Percentiles rank a stretch among this genome's conserved stretches.
These are phyloP conservation scores for Drosophila lutescens DNA, from an alignment of 2,888 invertebrate genomes.

Conservation along the genomic window DNA sequence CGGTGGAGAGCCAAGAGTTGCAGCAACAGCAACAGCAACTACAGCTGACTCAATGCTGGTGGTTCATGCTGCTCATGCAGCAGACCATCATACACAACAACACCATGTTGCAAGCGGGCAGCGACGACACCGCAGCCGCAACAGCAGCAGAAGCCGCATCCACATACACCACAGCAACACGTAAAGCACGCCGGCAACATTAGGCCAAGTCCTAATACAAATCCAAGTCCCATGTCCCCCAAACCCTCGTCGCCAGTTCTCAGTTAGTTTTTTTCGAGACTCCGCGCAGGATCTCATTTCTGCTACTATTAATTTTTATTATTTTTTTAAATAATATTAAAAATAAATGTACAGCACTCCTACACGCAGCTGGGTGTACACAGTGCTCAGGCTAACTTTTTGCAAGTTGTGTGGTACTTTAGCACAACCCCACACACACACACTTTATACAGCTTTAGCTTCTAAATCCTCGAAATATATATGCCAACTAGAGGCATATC, in stretches of 20 bases:
- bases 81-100: constrained; percentile 74
- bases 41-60: constrained; percentile 81
- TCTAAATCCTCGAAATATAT: constrained; percentile 25
- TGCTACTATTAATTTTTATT: constrained; percentile 34
- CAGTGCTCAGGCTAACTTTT: constrained; percentile 41
- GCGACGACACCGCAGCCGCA: constrained; percentile 42
- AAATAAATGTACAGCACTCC: constrained; percentile 41
- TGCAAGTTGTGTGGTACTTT: constrained; percentile 14
- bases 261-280: constrained; percentile 19
- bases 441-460: constrained; percentile 27
- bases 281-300: constrained; percentile 5
- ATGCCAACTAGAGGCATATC: constrained; percentile 20
- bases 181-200: constrained; percentile 53
- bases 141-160: constrained; percentile 24
- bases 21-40: constrained; percentile 60
- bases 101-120: constrained; percentile 32
- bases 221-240: constrained; percentile 2
- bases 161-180: constrained; percentile 29
- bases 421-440: constrained; percentile 12
- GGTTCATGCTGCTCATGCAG: constrained; percentile 83
- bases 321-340: constrained; percentile 38
- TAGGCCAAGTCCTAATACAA: constrained; percentile 19
- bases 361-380: constrained; percentile 66
- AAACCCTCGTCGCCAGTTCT: constrained; percentile 21
- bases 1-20: constrained; percentile 59